Evolutionary conservation across 1,140 invertebrate species (phyloP), one percentile per base, ranked within the genome.

Genomic region (Dendrolimus punctatus): DNA sequence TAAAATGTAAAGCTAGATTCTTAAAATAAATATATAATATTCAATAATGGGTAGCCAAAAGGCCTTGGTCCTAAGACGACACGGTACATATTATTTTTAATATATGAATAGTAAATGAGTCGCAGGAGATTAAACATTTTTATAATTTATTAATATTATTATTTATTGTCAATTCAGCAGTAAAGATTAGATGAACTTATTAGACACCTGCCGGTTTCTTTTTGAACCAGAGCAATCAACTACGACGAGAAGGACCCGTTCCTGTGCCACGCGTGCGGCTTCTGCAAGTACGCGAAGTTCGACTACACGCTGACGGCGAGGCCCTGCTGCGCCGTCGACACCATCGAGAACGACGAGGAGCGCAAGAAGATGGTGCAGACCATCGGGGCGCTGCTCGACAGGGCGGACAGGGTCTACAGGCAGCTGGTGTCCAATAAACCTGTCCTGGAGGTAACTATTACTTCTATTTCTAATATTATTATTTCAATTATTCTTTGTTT

Each of bases 211-310:
- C 23, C 23, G 1, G 23, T 23, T 23, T 23, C 23, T 23, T 23
- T 23, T 23, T 23, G 23, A 23, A 23, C 4, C 73, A 91, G 94
- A 8, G 96, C 98, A 0, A 99, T 99, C 60, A 99, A 99, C 87
- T 99, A 99, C 87, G 98, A 99, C 81, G 98, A 99, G 80, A 98
- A 99, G 80, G 98, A 99, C 89, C 98, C 98, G 2, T 99, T 99
- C 90, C 85, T 99, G 8, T 99, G 98, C 80, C 98, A 99, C 85
- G 95, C 97, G 6, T 99, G 98, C 87, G 98, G 98, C 3, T 99
- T 99, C 85, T 99, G 98, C 88, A 99, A 99, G 87, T 99, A 99
- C 87, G 98, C 98, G n/a, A 99, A 99, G 85, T 99, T 99, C 82
- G 98, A 99, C 87, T 98, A 95, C 74, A 96, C 95, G 6, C 88